A percentile compares a stretch with the other conserved stretches of the same genome.
Conservation (phyloP, 2,113 vertebrate species). For the Prionailurus bengalensis region DNA sequence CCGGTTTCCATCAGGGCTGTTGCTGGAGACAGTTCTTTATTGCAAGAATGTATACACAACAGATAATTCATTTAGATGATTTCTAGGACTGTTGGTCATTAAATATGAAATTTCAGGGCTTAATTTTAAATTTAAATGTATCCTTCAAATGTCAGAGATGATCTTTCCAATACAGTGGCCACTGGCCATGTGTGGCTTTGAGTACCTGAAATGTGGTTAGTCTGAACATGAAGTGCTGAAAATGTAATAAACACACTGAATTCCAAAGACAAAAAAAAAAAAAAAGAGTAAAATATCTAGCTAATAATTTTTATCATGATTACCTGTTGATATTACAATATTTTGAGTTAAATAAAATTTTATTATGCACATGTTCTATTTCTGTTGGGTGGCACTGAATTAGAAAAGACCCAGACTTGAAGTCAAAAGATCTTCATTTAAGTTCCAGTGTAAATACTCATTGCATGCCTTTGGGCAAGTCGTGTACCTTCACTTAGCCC, state of each 20-base stretch:
- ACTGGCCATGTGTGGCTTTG: background rate
- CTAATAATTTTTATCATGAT: background rate
- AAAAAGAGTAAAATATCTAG: background rate
- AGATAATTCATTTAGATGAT: background rate
- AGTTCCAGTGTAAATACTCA: constrained; percentile 16
- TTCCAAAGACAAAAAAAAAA: background rate
- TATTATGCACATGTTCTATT: background rate
- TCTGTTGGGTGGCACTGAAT: background rate
- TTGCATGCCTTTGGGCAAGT: background rate
- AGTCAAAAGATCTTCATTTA: background rate
- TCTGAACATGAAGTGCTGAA: background rate
- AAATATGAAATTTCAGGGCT: constrained; percentile 8
- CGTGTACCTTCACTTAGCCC: background rate
- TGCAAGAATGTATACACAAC: background rate
- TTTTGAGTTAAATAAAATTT: constrained; percentile 2
- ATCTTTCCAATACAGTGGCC: background rate
- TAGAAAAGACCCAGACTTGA: background rate
- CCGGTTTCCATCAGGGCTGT: background rate
- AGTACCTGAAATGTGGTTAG: background rate
- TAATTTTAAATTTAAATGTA: constrained; percentile 38
- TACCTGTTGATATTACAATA: background rate
- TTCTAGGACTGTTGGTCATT: constrained; percentile 14
- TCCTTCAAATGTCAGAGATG: constrained; percentile 14
- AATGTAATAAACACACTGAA: background rate
- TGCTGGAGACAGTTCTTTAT: background rate